Evolutionary conservation across 2,888 invertebrate genomes (phyloP), one percentile per base, ranked within the genome.

Genomic region (Lepidochrysops patricia): DNA sequence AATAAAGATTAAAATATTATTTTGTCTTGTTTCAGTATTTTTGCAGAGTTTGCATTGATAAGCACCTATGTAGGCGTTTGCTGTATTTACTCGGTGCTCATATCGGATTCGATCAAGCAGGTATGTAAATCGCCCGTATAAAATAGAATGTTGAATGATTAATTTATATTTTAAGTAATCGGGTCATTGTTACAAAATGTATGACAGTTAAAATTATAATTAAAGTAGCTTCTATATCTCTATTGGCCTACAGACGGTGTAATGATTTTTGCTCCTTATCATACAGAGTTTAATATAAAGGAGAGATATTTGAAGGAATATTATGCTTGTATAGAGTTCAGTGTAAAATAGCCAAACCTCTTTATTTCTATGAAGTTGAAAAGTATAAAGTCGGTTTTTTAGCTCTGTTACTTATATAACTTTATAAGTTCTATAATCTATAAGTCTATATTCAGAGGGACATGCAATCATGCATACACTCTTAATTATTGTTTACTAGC

Each of bases 31-130:
- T 87, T 67, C 79, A 89, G 89, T 63, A 65, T 82, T 37, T 73
- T 88, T 67, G 92, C 94, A 0, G 93, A 95, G 69, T 82, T 90
- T 23, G 90, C 93, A 0, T 76, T 95, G 48, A 84, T 93, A 67
- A 83, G 90, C 7, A 94, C 94, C 0, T 94, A 94, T 72, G 90
- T 92, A 32, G 92, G 93, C 25, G 93, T 94, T 0, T 91, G 91
- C 64, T 94, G 94, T 70, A 95, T 95, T 7, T 95, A 95, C 72
- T 91, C 95, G 1, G 93, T 95, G 2, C 93, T 95, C 67, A 93
- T 95, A 72, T 90, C 94, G 2, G 91, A 91, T 66, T 92, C 93
- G 3, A 79, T 93, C 6, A 90, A 92, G 77, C 91, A 93, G 90
- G 93, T 94, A 71, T 71, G 77, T 68, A 54, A 58, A 35, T 57